A percentile compares a stretch with the other conserved stretches of the same genome.
These are phyloP conservation scores for Leptobrachium ailaonicum DNA, from an alignment of 2,113 vertebrate genomes.

Conservation along the genomic window DNA sequence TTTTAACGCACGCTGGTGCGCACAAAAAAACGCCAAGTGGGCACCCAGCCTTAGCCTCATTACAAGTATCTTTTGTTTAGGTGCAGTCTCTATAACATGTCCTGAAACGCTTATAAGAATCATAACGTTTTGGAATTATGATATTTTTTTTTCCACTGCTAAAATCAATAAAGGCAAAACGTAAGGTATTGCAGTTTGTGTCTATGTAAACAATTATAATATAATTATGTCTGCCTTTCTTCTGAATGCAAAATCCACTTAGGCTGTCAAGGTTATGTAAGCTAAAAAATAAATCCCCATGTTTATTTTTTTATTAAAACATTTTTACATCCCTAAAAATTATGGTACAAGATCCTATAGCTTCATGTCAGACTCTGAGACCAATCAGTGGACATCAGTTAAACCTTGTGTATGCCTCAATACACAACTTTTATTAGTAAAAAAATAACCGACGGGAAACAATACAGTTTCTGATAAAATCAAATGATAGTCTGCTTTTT, in stretches of 20 bases:
- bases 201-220: no score
- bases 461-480: no score
- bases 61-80: no score
- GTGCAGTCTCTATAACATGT: no score
- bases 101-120: no score
- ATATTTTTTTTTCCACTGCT: background rate
- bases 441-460: slow-evolving; percentile 24
- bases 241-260: background rate
- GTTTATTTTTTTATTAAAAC: slow-evolving; percentile 12
- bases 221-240: background rate
- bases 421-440: slow-evolving; percentile 12
- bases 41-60: no score
- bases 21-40: no score
- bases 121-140: no score
- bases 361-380: slow-evolving; percentile 7
- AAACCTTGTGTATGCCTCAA: slow-evolving; percentile 9
- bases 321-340: slow-evolving; percentile 29
- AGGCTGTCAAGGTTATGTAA: slow-evolving; percentile 1
- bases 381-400: slow-evolving; percentile 18
- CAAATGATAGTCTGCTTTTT: no score
- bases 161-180: background rate
- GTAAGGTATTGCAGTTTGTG: no score
- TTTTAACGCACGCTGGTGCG: no score
- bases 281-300: background rate
- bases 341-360: background rate